Evolutionary conservation across 2,888 invertebrate genomes (phyloP), one percentile per base, ranked within the genome.

Genomic region (Cactoblastis cactorum): DNA sequence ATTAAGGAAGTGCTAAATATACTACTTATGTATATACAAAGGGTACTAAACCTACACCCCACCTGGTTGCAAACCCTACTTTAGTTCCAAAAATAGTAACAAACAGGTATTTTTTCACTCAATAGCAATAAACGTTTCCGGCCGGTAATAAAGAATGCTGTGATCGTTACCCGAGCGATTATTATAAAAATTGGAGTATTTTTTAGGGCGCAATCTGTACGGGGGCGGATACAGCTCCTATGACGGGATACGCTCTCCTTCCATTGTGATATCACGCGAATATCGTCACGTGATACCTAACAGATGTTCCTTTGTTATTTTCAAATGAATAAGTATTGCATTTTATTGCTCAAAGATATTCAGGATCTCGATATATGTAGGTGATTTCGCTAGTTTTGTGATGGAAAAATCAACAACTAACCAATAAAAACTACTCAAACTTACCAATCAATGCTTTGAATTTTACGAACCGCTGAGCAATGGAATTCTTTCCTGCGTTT

Each of bases 151-250:
- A 84, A 85, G 81, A 81, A 76, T 71, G 72, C 76, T 63, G 62
- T 69, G 72, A 74, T 78, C 71, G 74, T 74, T 78, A 77, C 80
- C 75, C 80, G 73, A 63, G 67, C 67, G 66, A 74, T 79, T 82
- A 83, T 88, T 86, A 88, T 83, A 83, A 87, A 83, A 85, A 87
- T 87, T 79, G 80, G 75, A 79, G 74, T 77, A 80, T 87, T 88
- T 89, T 88, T 88, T 89, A 81, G 75, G 69, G 69, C 61, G 69
- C 83, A 74, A 79, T 80, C 82, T 75, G 77, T 73, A 77, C 71
- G 83, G 65, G 81, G 88, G 87, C 87, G 89, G 89, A 87, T 85
- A 83, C 80, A 77, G 76, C 65, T 89, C 88, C 61, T 80, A 84
- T 89, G 86, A 86, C 89, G 86, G 88, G 87, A 88, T 86, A 82